These are phyloP conservation scores for Morinoia aosen DNA, from an alignment of 2,888 invertebrate species.

Conservation along the genomic window DNA sequence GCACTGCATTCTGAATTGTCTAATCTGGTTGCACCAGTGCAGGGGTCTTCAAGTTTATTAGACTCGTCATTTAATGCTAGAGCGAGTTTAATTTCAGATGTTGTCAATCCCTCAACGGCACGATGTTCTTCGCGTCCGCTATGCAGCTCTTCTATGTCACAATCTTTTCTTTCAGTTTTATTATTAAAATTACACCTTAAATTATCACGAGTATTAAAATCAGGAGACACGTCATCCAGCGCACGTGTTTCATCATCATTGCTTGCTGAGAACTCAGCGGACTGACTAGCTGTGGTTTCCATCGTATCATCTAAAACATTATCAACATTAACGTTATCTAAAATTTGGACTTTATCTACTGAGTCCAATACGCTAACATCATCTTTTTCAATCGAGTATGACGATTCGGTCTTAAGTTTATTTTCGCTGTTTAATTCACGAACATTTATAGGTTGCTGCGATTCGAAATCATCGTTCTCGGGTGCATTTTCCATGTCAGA, in stretches of 20 bases:
- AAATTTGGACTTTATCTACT: slow-evolving; percentile 35
- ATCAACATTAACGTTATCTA: slow-evolving; percentile 47
- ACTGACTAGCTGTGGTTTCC: slow-evolving; percentile 38
- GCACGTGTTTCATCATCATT: slow-evolving; percentile 30
- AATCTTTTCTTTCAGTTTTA: slow-evolving; percentile 15
- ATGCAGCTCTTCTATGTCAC: not conserved
- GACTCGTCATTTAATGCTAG: not conserved
- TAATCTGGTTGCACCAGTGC: not conserved
- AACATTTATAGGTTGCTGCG: slow-evolving; percentile 1
- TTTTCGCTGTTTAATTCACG: slow-evolving; percentile 33
- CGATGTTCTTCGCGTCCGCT: not conserved
- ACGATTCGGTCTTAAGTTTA: slow-evolving; percentile 35
- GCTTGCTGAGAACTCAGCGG: slow-evolving; percentile 13
- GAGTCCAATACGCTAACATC: not conserved
- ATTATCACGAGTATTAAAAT: slow-evolving; percentile 15
- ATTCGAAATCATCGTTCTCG: slow-evolving; percentile 19
- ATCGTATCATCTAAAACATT: slow-evolving; percentile 1
- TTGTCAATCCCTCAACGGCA: not conserved
- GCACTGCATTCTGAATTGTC: not conserved
- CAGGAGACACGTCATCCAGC: not conserved
- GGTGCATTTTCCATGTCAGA: slow-evolving; percentile 55
- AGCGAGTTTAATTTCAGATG: not conserved
- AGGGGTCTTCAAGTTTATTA: not conserved
- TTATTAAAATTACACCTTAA: slow-evolving; percentile 27
- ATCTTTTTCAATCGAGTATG: not conserved